Evolutionary conservation across 2,888 invertebrate species (phyloP).

Genomic region (Agonopterix subpropinquella): DNA sequence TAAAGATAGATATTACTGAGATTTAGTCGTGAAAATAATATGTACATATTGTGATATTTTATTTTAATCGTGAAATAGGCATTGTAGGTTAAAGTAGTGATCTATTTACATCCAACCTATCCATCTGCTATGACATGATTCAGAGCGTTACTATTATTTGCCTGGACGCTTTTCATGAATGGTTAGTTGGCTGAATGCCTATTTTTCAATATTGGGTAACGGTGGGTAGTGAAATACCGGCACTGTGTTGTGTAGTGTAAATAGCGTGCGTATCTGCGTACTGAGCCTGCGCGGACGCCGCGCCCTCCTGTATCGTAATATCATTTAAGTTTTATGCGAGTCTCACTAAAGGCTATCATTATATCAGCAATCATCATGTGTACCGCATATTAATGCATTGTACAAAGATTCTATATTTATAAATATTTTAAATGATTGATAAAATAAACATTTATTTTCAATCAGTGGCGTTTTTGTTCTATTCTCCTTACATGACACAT

Average conservation of each 20-base stretch:
- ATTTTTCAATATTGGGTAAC: conserved; percentile 15
- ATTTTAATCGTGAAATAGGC: conserved; percentile 67
- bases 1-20: conserved; percentile 52
- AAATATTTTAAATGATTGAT: conserved; percentile 71
- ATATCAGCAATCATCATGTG: conserved; percentile 43
- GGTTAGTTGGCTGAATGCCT: conserved; percentile 24
- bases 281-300: conserved; percentile 11
- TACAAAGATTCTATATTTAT: conserved; percentile 73
- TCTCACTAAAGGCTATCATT: conserved; percentile 39
- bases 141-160: conserved; percentile 37
- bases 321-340: conserved; percentile 38
- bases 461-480: conserved; percentile 38
- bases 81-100: conserved; percentile 54
- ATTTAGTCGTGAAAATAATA: conserved; percentile 54
- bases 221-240: conserved; percentile 15
- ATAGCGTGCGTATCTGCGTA: conserved; percentile 21
- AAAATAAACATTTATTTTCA: conserved; percentile 71
- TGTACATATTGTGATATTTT: conserved; percentile 76
- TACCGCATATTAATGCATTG: conserved; percentile 61
- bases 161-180: conserved; percentile 18
- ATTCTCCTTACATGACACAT: not conserved
- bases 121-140: conserved; percentile 35
- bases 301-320: conserved; percentile 9
- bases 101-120: conserved; percentile 41
- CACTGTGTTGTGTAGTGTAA: conserved; percentile 31